Evolutionary conservation across 2,888 invertebrate species (phyloP).

Genomic region (Cacoxenus indagator): DNA sequence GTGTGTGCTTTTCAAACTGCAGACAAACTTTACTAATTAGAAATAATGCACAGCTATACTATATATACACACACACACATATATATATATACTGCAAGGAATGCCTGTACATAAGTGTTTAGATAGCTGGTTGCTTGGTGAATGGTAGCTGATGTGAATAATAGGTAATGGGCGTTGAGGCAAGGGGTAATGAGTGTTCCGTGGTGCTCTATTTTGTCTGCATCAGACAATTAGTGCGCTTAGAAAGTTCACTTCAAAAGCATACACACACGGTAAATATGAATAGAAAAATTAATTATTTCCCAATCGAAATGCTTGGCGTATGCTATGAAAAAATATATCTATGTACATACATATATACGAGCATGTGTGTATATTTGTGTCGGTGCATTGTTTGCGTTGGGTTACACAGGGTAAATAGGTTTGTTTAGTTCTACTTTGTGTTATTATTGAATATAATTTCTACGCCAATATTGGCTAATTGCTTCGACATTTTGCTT

Average conservation of each 20-base stretch:
- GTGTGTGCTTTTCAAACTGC: constrained; percentile 34
- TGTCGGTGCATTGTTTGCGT: background rate
- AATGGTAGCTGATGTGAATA: too few relatives aligned
- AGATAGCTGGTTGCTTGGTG: background rate
- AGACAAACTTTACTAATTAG: constrained; percentile 58
- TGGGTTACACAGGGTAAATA: background rate
- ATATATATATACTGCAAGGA: background rate
- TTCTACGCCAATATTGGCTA: background rate
- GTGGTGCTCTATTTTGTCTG: background rate
- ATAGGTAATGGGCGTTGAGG: background rate
- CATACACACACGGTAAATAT: background rate
- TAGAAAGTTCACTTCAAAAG: background rate
- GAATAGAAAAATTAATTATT: background rate
- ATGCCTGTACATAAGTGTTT: background rate
- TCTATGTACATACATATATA: background rate
- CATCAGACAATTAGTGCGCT: background rate
- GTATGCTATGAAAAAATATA: too few relatives aligned
- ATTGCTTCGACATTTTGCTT: background rate
- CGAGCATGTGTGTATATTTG: background rate
- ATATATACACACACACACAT: constrained; percentile 19
- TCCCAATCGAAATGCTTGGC: background rate
- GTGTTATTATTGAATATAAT: too few relatives aligned
- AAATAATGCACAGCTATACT: constrained; percentile 52
- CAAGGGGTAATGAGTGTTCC: background rate
- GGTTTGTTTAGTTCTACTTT: background rate